Conservation (phyloP, 23 tunicate species). For the Clavelina lepadiformis region DNA sequence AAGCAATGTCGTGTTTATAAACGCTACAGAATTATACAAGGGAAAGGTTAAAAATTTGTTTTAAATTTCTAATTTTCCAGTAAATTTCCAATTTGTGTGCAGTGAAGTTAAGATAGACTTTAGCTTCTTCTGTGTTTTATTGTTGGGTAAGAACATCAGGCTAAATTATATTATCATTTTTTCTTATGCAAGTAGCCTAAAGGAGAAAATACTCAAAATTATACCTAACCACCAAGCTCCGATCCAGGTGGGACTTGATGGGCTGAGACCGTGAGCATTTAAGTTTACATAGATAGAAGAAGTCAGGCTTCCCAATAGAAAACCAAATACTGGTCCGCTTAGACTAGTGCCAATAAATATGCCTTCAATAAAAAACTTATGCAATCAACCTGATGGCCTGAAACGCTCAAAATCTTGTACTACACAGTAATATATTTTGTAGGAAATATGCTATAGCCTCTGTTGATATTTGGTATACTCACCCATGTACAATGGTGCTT, state of each 20-base stretch:
- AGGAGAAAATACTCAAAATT: no score
- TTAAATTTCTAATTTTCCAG: no score
- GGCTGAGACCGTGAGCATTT: slow-evolving; percentile 34
- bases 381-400: not conserved
- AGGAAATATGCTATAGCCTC: no score
- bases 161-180: no score
- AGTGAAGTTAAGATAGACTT: no score
- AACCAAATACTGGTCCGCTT: slow-evolving; percentile 84
- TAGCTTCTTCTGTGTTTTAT: no score
- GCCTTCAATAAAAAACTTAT: slow-evolving; percentile 16
- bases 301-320: slow-evolving; percentile 76
- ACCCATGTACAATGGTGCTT: slow-evolving; percentile 76
- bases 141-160: no score
- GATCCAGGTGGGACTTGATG: slow-evolving; percentile 68
- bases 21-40: not conserved
- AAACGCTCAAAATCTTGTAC: not conserved
- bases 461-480: no score
- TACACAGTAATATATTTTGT: not conserved
- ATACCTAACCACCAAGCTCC: slow-evolving; percentile 97
- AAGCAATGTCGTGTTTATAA: not conserved
- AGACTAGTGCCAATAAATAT: slow-evolving; percentile 73
- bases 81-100: no score
- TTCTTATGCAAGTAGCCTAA: no score
- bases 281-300: slow-evolving; percentile 67
- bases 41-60: no score